Conservation (phyloP, 2,888 invertebrate genomes). For the Apomyelois bistriatella region DNA sequence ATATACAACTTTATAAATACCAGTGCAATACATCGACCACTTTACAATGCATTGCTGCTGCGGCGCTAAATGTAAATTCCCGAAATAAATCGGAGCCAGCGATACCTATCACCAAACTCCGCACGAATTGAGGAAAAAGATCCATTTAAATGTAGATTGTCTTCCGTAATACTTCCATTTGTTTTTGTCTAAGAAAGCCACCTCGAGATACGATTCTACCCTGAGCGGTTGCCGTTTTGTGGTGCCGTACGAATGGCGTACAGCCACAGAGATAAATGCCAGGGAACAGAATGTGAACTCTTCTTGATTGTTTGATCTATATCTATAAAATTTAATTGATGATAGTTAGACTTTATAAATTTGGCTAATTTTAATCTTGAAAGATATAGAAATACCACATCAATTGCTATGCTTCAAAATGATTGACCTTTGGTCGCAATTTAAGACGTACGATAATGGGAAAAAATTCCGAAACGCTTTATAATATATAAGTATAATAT, state of each 20-base stretch:
- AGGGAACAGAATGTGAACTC: background rate
- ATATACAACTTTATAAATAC: background rate
- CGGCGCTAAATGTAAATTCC: constrained; percentile 62
- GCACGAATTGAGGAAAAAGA: constrained; percentile 76
- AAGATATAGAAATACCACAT: too few relatives aligned
- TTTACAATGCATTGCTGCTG: constrained; percentile 15
- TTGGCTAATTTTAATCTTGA: too few relatives aligned
- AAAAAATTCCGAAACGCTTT: too few relatives aligned
- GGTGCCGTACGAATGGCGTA: constrained; percentile 38
- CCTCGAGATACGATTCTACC: constrained; percentile 59
- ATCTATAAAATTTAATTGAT: too few relatives aligned
- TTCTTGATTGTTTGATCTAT: too few relatives aligned
- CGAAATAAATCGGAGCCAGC: constrained; percentile 69
- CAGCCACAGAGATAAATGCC: background rate
- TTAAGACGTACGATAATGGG: too few relatives aligned
- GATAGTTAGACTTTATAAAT: too few relatives aligned
- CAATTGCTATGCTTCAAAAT: too few relatives aligned
- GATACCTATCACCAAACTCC: constrained; percentile 76
- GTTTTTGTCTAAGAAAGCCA: constrained; percentile 70
- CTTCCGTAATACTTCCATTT: constrained; percentile 77
- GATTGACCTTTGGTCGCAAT: too few relatives aligned
- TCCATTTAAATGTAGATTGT: constrained; percentile 79
- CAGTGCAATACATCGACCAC: background rate
- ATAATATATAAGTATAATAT: too few relatives aligned
- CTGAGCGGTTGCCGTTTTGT: constrained; percentile 47